Conservation (phyloP, 2,113 vertebrate species). For the Jacana jacana region DNA sequence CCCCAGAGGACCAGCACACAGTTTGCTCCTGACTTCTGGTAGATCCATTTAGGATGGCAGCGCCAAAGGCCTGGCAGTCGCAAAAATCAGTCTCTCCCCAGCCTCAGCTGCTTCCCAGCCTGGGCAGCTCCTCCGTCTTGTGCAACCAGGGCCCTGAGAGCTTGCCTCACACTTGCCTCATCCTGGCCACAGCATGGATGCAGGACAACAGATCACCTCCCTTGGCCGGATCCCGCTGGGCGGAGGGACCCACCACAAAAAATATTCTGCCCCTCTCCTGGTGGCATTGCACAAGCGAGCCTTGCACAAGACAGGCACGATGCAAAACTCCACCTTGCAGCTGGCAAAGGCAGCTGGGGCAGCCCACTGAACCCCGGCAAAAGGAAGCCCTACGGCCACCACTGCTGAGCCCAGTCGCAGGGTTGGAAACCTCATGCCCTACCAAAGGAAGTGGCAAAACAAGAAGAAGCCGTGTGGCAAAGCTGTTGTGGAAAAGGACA, state of each 20-base stretch:
- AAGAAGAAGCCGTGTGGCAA: neutral
- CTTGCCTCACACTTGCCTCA: neutral
- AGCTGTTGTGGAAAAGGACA: neutral
- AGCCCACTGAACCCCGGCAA: neutral
- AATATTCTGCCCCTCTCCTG: neutral
- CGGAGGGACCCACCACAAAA: fast-evolving
- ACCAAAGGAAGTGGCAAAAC: fast-evolving
- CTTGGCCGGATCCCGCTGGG: neutral
- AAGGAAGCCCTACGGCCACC: neutral
- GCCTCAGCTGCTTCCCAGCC: neutral
- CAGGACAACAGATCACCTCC: neutral
- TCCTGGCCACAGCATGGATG: neutral
- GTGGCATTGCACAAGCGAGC: fast-evolving
- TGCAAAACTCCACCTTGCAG: neutral
- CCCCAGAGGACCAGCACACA: neutral
- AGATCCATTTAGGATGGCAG: neutral
- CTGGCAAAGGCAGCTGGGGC: neutral
- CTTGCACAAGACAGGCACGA: neutral
- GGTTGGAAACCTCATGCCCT: fast-evolving
- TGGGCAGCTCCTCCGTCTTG: neutral
- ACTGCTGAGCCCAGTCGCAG: neutral
- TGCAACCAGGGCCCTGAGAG: neutral
- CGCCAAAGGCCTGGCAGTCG: neutral
- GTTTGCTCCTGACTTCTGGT: neutral
- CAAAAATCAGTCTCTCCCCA: neutral